These are phyloP conservation scores for Psittacula derbiana DNA, from an alignment of 2,797 vertebrate genomes.

Conservation along the genomic window DNA sequence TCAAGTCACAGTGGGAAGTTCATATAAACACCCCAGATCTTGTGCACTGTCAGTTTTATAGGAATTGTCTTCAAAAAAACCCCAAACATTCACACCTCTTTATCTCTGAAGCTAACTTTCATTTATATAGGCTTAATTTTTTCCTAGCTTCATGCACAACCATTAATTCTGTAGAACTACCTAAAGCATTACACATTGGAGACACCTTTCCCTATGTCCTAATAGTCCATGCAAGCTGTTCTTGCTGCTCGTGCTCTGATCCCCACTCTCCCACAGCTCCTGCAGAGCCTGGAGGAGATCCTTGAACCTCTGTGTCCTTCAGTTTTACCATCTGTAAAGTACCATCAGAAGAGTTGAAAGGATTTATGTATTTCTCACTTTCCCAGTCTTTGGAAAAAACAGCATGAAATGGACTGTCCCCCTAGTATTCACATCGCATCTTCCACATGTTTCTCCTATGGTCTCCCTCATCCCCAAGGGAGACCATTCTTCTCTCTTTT, in stretches of 20 bases:
- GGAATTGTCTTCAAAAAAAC: neutral
- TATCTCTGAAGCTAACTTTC: neutral
- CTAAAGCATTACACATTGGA: neutral
- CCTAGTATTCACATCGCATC: fast-evolving
- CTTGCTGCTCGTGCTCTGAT: fast-evolving
- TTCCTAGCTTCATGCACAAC: neutral
- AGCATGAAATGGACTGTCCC: fast-evolving
- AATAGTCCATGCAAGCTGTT: neutral
- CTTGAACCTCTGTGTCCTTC: neutral
- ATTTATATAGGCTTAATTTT: fast-evolving
- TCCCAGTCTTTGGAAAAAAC: neutral
- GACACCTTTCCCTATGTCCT: neutral
- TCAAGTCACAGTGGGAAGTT: too few relatives aligned
- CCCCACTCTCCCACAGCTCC: neutral
- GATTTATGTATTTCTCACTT: neutral
- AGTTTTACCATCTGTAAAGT: neutral
- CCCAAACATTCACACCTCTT: too few relatives aligned
- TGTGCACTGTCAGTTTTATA: neutral
- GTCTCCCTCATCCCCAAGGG: neutral
- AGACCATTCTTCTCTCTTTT: neutral
- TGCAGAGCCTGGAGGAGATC: neutral
- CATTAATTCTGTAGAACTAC: neutral
- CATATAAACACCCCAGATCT: neutral
- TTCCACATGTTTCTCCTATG: neutral
- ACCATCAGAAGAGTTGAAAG: neutral